Evolutionary conservation across 2,797 vertebrate species (phyloP).

Genomic region (Sebastes matsubarae): DNA sequence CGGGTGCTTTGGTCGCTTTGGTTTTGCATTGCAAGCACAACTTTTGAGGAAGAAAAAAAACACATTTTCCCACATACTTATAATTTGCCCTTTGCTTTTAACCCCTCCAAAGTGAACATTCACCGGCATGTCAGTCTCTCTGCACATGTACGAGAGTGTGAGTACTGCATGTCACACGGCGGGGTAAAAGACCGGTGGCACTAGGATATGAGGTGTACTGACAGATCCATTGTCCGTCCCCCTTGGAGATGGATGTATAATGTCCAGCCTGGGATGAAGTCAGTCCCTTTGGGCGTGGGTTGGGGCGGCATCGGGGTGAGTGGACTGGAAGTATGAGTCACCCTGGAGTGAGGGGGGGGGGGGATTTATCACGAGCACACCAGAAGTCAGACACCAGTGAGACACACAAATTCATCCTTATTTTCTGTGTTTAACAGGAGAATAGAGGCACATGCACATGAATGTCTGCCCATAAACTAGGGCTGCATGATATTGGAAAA

Average conservation of each 20-base stretch:
- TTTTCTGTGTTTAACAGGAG: background rate
- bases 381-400: background rate
- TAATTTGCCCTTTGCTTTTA: conserved; percentile 3
- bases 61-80: background rate
- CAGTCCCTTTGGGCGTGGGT: conserved; percentile 20
- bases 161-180: background rate
- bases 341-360: background rate
- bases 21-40: conserved; percentile 9
- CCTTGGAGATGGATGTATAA: conserved; percentile 25
- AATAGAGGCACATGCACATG: background rate
- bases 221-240: conserved; percentile 21
- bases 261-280: conserved; percentile 33
- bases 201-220: conserved; percentile 26
- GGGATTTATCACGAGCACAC: conserved; percentile 16
- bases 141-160: background rate
- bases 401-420: background rate
- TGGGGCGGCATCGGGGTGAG: conserved; percentile 22
- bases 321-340: conserved; percentile 29
- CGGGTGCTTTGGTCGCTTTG: background rate
- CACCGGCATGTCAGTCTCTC: background rate
- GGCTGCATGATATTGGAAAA: background rate
- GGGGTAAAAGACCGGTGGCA: conserved; percentile 15
- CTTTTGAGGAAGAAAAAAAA: background rate
- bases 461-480: background rate
- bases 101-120: background rate